A percentile compares a stretch with the other conserved stretches of the same genome.
phyloP scores from a whole-genome alignment of 2,888 invertebrate genomes.

The Tholera decimalis region DNA sequence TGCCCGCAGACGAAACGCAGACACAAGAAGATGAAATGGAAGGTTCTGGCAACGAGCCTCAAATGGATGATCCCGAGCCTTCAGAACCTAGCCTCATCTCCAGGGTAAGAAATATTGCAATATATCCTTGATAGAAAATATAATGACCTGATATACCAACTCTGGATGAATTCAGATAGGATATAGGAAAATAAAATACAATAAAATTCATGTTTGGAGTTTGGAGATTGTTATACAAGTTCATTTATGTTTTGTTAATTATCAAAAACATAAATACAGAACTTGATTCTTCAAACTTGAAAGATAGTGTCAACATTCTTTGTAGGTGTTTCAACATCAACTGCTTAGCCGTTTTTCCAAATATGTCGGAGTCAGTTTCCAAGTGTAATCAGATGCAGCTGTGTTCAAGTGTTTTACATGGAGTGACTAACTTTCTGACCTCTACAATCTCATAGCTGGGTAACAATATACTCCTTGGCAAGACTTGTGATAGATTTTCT shows the following conservation, averaged over 20 bases:
- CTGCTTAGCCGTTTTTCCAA: no score
- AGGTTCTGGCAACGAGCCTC: slow-evolving; percentile 90
- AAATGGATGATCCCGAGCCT: slow-evolving; percentile 66
- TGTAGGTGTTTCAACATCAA: no score
- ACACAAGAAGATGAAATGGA: slow-evolving; percentile 84
- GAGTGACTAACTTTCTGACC: no score
- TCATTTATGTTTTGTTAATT: not conserved
- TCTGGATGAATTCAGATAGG: not conserved
- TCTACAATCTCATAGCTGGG: no score
- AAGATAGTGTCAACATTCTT: not conserved
- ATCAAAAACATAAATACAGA: not conserved
- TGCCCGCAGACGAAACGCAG: slow-evolving; percentile 73
- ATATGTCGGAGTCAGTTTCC: no score
- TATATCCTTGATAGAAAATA: not conserved
- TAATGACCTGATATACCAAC: not conserved
- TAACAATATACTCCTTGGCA: no score
- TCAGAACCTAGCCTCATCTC: slow-evolving; percentile 70
- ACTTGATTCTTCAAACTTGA: not conserved
- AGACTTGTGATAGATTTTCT: no score
- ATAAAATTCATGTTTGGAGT: no score
- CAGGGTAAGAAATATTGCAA: slow-evolving; percentile 74
- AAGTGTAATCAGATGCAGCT: no score
- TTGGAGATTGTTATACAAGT: not conserved
- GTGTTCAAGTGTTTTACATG: no score
- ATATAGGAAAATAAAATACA: no score